Evolutionary conservation across 2,797 vertebrate genomes (phyloP), one percentile per base, ranked within the genome.

Genomic region (Poecile montanus): DNA sequence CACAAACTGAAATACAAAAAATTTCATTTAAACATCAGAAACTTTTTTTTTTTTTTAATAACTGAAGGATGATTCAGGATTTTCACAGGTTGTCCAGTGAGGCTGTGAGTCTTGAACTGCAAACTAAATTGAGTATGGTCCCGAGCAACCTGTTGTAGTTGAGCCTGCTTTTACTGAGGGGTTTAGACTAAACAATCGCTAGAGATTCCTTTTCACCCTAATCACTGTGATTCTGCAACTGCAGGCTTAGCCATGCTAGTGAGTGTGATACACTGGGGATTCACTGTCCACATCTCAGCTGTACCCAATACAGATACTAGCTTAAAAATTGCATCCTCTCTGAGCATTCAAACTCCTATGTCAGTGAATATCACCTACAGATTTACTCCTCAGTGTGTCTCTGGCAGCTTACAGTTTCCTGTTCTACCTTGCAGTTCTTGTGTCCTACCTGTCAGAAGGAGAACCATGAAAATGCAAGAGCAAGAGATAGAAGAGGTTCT

Each of bases 281-380:
- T 89, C 47, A 61, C 32, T 74, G 10, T 65, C 30, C 10, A 2
- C 36, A 58, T 25, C 53, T 68, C 17, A 29, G 48, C 66, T 67
- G 19, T 30, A 56, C 20, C 72, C 63, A 47, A 9, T 65, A 53
- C 20, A 57, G 32, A 80, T 16, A 47, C 8, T 9, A 29, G 16
- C 21, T 79, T 73, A 47, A 85, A 85, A 82, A 70, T n/a, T 7
- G 7, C 12, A 38, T 72, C 25, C 36, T 68, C 34, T 29, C 22
- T 48, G 34, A 38, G 34, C 40, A 53, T 73, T 60, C 30, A 42
- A 66, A 85, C 21, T 71, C 29, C 36, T 73, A 0, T 29, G 9
- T 0, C 0, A 50, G 25, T 54, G 27, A 83, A 7, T 66, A 85
- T 50, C 2, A 2, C 23, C 56, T 56, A 57, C 40, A 29, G n/a